Evolutionary conservation across 2,888 invertebrate genomes (phyloP), one percentile per base, ranked within the genome.

Genomic region (Mesoligia furuncula): DNA sequence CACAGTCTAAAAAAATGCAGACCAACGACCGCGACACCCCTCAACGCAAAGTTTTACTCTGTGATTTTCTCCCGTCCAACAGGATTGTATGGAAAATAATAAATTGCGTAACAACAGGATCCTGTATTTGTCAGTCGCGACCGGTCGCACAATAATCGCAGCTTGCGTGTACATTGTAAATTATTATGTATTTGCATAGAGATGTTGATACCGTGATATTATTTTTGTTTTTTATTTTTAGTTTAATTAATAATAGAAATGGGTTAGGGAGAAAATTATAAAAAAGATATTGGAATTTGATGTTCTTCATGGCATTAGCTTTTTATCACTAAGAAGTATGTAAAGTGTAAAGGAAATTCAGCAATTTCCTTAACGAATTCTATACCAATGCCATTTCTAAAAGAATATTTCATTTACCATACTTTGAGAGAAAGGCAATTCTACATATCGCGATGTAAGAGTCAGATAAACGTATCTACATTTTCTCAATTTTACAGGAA

Each of bases 61-160:
- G 86, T 87, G 89, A 89, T 90, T 91, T 90, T 81, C 85, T 85
- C 79, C 74, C 75, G 85, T 86, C 85, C 89, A 88, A 88, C 88
- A 86, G 86, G 85, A 83, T 84, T 86, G 86, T 86, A 90, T 90
- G 88, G 90, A 90, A 89, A 91, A 91, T 92, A 91, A 92, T 93
- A 93, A 93, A 92, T 95, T 94, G 93, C 92, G 94, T 94, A 95
- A 95, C 94, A 94, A 94, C 94, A 92, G 94, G 92, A 93, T 94
- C 91, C 93, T 92, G 95, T 95, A 93, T 95, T 94, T 95, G 95
- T 95, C 94, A 93, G 94, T 90, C 87, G 91, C 89, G 87, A 91
- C 90, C 90, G 90, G 87, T 88, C 90, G 93, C 92, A 93, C 94
- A 94, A 94, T 95, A 95, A 95, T 95, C 93, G 93, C 90, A 89